Evolutionary conservation across 1,140 invertebrate genomes (phyloP), one percentile per base, ranked within the genome.

Genomic region (Microplitis demolitor): DNA sequence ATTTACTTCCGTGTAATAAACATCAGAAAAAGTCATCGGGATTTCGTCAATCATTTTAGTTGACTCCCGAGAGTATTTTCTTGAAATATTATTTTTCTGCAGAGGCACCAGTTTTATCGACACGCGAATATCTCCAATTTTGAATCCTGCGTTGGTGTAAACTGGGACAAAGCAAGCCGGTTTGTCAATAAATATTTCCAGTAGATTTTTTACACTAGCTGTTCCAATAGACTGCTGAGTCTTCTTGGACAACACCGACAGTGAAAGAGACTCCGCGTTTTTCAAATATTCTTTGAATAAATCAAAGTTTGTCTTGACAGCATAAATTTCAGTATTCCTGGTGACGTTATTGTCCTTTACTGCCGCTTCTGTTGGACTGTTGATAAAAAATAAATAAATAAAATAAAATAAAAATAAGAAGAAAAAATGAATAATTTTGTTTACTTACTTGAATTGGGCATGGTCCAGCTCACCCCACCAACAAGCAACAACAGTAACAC

Each of bases 391-490:
- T 64, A 13, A 56, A 56, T 24, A 14, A 64, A 13, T 51, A 60
- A 61, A 35, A 51, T 8, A 16, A 67, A 54, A 60, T 68, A 62
- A 14, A 8, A 64, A 5, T 14, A 35, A n/a, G n/a, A n/a, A n/a
- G n/a, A n/a, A 73, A 39, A 14, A 35, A 45, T 16, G 37, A 45
- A 58, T 51, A 51, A 37, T 53, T 56, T 39, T 45, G 37, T 16
- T 71, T 67, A 74, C 58, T 76, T 74, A 86, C 84, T 82, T 85
- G 69, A 87, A 85, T 62, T 80, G 70, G 58, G 79, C 76, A 75
- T 77, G 81, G 66, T 80, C 76, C 8, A 75, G 73, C 70, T 87
- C 85, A 62, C 85, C 85, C 85, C 85, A 87, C 85, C 85, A 87
- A 63, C 78, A 81, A 50, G 77, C 80, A 3, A 83, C 72, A 35